These are phyloP conservation scores for Drosophila baimaii DNA, from an alignment of 1,140 invertebrate genomes.

Conservation along the genomic window DNA sequence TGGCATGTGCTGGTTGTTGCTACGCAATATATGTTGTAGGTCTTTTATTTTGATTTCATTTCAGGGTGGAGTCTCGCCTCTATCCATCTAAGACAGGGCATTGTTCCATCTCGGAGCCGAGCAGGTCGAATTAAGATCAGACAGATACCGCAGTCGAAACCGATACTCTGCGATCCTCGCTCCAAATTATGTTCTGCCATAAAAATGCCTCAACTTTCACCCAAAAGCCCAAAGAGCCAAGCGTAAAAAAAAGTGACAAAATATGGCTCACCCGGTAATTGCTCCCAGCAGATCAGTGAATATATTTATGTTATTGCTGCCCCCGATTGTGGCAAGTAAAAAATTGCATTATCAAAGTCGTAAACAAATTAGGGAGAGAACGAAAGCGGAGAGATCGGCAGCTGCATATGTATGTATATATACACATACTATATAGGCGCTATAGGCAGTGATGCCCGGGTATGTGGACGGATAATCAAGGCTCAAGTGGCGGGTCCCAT, in stretches of 20 bases:
- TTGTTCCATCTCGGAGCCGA: slow-evolving; percentile 21
- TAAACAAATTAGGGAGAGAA: slow-evolving; percentile 75
- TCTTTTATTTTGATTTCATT: slow-evolving; percentile 16
- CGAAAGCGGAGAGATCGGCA: slow-evolving; percentile 35
- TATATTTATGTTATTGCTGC: slow-evolving; percentile 77
- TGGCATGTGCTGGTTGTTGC: slow-evolving; percentile 59
- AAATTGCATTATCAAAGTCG: slow-evolving; percentile 79
- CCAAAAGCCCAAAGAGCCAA: slow-evolving; percentile 15
- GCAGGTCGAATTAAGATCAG: slow-evolving; percentile 22
- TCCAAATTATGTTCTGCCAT: slow-evolving; percentile 60
- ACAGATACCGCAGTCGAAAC: slow-evolving; percentile 3
- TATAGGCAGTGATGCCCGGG: neutral
- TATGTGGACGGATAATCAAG: slow-evolving; percentile 50
- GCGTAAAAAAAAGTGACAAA: slow-evolving; percentile 67
- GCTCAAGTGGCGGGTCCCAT: slow-evolving; percentile 77
- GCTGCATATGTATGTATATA: slow-evolving; percentile 14
- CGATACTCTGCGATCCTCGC: slow-evolving; percentile 17
- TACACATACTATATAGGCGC: neutral
- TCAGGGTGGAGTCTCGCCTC: slow-evolving; percentile 3
- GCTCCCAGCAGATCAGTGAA: slow-evolving; percentile 77
- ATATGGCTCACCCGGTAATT: slow-evolving; percentile 79
- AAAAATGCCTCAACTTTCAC: slow-evolving; percentile 79
- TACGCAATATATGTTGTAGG: slow-evolving; percentile 54
- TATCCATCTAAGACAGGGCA: slow-evolving; percentile 21
- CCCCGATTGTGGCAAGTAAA: slow-evolving; percentile 58